Base-by-base conservation (phyloP, 2,113 vertebrate species). In the Eupsittula cactorum region DNA sequence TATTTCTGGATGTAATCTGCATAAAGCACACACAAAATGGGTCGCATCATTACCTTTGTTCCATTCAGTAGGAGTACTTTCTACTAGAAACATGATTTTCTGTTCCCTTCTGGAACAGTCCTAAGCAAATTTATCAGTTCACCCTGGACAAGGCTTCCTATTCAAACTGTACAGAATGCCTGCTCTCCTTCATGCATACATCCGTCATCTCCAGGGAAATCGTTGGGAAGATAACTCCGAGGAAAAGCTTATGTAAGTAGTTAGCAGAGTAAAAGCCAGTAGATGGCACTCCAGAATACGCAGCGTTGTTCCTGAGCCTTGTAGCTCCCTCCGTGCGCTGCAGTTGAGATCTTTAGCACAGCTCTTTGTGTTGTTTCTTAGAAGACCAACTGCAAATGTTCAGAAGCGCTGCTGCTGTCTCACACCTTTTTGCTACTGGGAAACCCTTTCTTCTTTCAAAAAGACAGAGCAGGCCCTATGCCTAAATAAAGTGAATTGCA, bases 221-320 rank as follows among this genome's bases (percentile, higher is more conserved):
- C 14, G 3, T 63, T 64, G 42, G 10, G 64, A 74, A 67, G 29
- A n/a, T 44, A 6, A 6, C 13, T 49, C 60, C 0, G 0, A 73
- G 49, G 28, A 76, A 79, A 47, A 57, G 15, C 63, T 94, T 96
- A 96, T 84, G 46, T 94, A 96, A 96, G 83, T 11, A 76, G 65
- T 19, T 16, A 79, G 46, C n/a, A 73, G 76, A 83, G 33, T 10
- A 82, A 82, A n/a, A 8, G 35, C 96, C 96, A 76, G 96, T 89
- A 97, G 96, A 95, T 97, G 96, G 96, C 96, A 96, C 80, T 35
- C 93, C 86, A 91, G 92, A 96, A 96, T 69, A 57, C 0, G 3
- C 73, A 91, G 90, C 62, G 17, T 65, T 1, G 0, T n/a, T 53
- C 52, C 73, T 47, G 64, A 27, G 19, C 65, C 19, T 35, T 24